Evolutionary conservation across 1,140 invertebrate genomes (phyloP).

Genomic region (Potamilus streckersoni): DNA sequence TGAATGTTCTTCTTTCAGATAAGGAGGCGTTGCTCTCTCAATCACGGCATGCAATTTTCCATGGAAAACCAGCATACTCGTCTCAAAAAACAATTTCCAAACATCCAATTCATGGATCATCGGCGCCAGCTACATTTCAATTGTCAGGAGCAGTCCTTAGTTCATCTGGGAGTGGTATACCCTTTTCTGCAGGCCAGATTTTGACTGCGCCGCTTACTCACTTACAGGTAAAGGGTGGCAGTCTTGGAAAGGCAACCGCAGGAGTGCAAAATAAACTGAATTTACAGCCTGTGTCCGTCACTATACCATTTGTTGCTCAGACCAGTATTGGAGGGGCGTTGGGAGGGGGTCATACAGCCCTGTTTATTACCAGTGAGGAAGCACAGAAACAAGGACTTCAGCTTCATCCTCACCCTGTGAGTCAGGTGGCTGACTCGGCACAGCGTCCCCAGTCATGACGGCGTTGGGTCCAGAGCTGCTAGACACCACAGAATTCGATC

Average conservation of each 20-base stretch:
- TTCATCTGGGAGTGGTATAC: slow-evolving; percentile 6
- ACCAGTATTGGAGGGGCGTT: slow-evolving; percentile 36
- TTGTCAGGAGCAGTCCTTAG: background rate
- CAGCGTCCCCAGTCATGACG: too few relatives aligned
- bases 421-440: too few relatives aligned
- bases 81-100: too few relatives aligned
- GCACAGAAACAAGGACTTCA: slow-evolving; percentile 34
- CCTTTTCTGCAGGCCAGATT: slow-evolving; percentile 29
- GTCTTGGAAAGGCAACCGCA: slow-evolving; percentile 42
- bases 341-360: slow-evolving; percentile 41
- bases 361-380: slow-evolving; percentile 44
- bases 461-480: too few relatives aligned
- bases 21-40: slow-evolving; percentile 22
- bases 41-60: slow-evolving; percentile 24
- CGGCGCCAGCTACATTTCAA: too few relatives aligned
- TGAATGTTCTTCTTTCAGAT: slow-evolving; percentile 9
- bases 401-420: slow-evolving; percentile 12
- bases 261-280: slow-evolving; percentile 46
- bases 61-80: background rate
- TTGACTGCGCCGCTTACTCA: slow-evolving; percentile 42
- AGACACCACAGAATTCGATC: too few relatives aligned
- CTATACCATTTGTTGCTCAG: slow-evolving; percentile 48
- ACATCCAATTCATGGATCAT: too few relatives aligned
- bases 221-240: slow-evolving; percentile 51
- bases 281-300: slow-evolving; percentile 53